Conservation (phyloP, 53 echinoderm and acorn worm species). For the Echinometra lucunter region DNA sequence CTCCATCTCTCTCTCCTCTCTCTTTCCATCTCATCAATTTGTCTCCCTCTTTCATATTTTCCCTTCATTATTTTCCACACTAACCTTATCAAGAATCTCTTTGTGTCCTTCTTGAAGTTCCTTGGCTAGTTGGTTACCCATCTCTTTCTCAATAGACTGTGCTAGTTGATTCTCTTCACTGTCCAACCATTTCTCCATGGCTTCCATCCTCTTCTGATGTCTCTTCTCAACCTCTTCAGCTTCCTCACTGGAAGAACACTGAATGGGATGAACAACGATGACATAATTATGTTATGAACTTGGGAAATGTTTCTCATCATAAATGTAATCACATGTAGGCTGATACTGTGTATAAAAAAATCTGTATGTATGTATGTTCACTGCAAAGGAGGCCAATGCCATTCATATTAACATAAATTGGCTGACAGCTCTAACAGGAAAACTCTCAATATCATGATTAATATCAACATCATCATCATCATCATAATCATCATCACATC, state of each 20-base stretch:
- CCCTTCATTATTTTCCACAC: not conserved
- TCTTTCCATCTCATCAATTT: not conserved
- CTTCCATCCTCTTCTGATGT: constrained; percentile 89
- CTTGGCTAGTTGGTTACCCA: constrained; percentile 79
- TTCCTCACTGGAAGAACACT: constrained; percentile 78
- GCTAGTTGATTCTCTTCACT: constrained; percentile 87
- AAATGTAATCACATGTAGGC: not conserved
- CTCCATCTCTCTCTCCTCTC: not conserved
- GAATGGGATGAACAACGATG: not conserved
- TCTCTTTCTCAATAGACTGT: constrained; percentile 89
- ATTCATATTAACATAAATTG: not conserved
- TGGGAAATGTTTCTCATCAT: no score
- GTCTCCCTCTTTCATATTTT: not conserved
- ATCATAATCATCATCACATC: constrained; percentile 4
- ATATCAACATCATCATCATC: constrained; percentile 4
- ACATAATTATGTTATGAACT: no score
- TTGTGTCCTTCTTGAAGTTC: constrained; percentile 89
- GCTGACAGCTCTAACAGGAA: no score
- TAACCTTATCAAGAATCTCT: constrained; percentile 84
- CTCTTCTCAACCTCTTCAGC: constrained; percentile 83
- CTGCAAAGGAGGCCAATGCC: not conserved
- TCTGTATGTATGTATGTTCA: not conserved
- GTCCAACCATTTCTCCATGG: constrained; percentile 86
- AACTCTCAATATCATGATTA: not conserved
- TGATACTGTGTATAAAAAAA: no score